Percentiles rank a stretch among this genome's conserved stretches.
phyloP scores from a whole-genome alignment of 2,888 invertebrate genomes.

The Neoaliturus tenellus region DNA sequence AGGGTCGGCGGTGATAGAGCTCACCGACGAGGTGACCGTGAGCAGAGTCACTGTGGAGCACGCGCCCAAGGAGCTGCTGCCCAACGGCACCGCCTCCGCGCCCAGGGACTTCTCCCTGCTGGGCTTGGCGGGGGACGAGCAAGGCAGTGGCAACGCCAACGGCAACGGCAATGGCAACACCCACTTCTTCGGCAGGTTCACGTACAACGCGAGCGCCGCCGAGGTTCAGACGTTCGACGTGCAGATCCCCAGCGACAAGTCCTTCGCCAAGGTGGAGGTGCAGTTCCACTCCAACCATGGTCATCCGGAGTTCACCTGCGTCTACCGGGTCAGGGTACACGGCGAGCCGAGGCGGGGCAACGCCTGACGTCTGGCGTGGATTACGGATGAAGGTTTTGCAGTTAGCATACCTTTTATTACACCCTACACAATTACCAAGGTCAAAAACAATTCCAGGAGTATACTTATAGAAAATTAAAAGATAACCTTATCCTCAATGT shows the following conservation, averaged over 20 bases:
- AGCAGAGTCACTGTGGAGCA: background rate
- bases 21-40: slow-evolving; percentile 10
- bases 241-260: background rate
- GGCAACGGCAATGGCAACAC: background rate
- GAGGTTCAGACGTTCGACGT: slow-evolving; percentile 32
- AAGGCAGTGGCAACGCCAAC: too few relatives aligned
- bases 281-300: slow-evolving; percentile 36
- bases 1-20: background rate
- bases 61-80: slow-evolving; percentile 8
- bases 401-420: too few relatives aligned
- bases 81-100: background rate
- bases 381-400: too few relatives aligned
- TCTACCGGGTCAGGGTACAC: slow-evolving; percentile 22
- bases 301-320: slow-evolving; percentile 17
- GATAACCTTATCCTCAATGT: too few relatives aligned
- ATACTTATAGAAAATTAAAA: too few relatives aligned
- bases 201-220: background rate
- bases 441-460: too few relatives aligned
- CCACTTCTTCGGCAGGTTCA: slow-evolving; percentile 25
- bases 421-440: too few relatives aligned
- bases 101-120: slow-evolving; percentile 14
- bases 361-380: too few relatives aligned
- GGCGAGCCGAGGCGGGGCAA: background rate
- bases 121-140: background rate
- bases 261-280: background rate